These are phyloP conservation scores for Lamellibrachia satsuma DNA, from an alignment of 2,888 invertebrate species.

Conservation along the genomic window DNA sequence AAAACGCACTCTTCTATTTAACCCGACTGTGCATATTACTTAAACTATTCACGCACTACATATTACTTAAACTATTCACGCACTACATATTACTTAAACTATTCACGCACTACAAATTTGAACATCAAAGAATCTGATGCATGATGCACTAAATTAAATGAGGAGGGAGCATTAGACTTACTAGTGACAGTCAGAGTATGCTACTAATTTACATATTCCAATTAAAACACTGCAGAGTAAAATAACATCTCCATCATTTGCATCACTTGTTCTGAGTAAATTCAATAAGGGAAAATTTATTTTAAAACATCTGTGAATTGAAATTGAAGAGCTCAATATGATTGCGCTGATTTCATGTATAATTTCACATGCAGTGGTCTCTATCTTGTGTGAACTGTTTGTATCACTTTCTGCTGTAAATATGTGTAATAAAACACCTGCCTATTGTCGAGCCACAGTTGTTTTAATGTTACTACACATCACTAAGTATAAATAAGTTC, in stretches of 20 bases:
- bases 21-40: too few species aligned
- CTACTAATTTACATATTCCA: neutral
- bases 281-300: neutral
- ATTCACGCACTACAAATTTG: too few species aligned
- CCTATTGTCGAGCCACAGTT: neutral
- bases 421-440: neutral
- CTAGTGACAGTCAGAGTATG: neutral
- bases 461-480: neutral
- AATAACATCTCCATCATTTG: neutral
- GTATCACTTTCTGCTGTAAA: neutral
- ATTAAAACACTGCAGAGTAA: neutral
- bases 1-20: too few species aligned
- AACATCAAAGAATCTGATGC: too few species aligned
- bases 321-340: neutral
- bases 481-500: neutral
- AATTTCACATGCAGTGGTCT: neutral
- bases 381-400: neutral
- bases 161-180: too few species aligned
- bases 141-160: too few species aligned
- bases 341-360: neutral
- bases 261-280: neutral
- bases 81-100: too few species aligned
- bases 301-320: neutral
- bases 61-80: too few species aligned
- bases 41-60: too few species aligned